These are phyloP conservation scores for Scalopus aquaticus DNA, from an alignment of 2,113 vertebrate species.

Conservation along the genomic window DNA sequence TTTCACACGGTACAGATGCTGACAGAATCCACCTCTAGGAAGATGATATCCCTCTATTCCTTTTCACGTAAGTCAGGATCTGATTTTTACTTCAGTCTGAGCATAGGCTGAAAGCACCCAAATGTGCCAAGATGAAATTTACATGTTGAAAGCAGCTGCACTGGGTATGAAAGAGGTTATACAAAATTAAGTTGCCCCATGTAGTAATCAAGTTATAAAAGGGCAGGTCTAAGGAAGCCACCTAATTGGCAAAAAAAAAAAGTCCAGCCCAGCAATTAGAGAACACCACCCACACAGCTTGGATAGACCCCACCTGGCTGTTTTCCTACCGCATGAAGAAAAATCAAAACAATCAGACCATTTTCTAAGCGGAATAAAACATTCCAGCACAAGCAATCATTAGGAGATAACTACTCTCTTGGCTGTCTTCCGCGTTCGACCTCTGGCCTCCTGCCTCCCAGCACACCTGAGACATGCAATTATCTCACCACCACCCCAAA, in stretches of 20 bases:
- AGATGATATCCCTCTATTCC: neutral
- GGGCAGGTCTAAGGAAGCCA: constrained; percentile 69
- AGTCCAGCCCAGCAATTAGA: constrained; percentile 76
- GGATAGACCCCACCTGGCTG: constrained; percentile 72
- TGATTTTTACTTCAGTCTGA: constrained; percentile 50
- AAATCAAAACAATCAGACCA: constrained; percentile 73
- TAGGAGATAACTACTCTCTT: constrained; percentile 64
- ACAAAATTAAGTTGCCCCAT: constrained; percentile 60
- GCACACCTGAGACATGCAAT: constrained; percentile 64
- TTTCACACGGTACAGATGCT: neutral
- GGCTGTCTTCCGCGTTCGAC: constrained; percentile 52
- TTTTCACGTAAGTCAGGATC: constrained; percentile 53
- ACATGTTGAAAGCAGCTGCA: constrained; percentile 69
- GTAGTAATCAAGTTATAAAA: constrained; percentile 68
- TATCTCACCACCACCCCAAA: neutral
- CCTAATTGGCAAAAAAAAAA: constrained; percentile 74
- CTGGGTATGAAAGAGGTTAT: constrained; percentile 66
- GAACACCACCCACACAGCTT: constrained; percentile 72
- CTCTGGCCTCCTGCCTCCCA: constrained; percentile 63
- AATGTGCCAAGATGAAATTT: constrained; percentile 42
- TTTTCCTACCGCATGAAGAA: constrained; percentile 23
- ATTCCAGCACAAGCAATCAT: constrained; percentile 68
- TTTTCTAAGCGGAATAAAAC: constrained; percentile 78
- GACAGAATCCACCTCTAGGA: constrained; percentile 47
- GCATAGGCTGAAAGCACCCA: constrained; percentile 45